Base-by-base conservation (phyloP, 35 echinoderm and acorn worm species). In the Lytechinus pictus region DNA sequence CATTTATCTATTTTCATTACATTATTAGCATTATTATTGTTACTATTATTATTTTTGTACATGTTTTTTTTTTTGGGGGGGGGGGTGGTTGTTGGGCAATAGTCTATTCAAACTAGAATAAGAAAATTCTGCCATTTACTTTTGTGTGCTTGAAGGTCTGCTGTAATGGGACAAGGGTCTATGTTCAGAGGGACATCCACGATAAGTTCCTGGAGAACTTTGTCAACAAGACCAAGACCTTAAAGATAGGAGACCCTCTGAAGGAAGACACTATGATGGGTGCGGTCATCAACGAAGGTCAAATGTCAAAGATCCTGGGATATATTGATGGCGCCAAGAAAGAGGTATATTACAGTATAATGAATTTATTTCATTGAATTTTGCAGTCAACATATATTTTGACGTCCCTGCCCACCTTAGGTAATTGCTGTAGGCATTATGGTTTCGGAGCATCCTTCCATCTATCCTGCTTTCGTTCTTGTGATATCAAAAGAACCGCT, bases 161-260 rank as follows among this genome's bases (percentile, higher is more conserved):
- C 86, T 97, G 96, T 61, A 99, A 99, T 54, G 98, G 97, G 19
- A 99, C 98, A 9, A 97, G 97, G 51, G 98, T 99, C 13, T 99
- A 96, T 89, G 96, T 99, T 27, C 97, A 99, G 90, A 95, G 89
- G 33, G 96, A 89, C 92, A 99, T 99, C 86, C 97, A 97, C 86
- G 96, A 97, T 2, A 55, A 96, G 71, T 99, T 99, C 89, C 87
- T 98, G 19, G 92, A 98, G 54, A 98, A 94, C 91, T 94, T 99
- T 28, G 91, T 98, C 9, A 93, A 33, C 8, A 99, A 96, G 56
- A 97, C 95, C 5, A 97, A 96, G 95, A 28, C 94, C 4, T 53
- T 99, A 52, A 98, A 97, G 94, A 95, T 99, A 24, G 98, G 98
- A 24, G 96, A 99, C 71, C 98, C 98, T 21, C 56, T 96, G 14